phyloP scores from a whole-genome alignment of 23 tunicate species.

The Styela clava region DNA sequence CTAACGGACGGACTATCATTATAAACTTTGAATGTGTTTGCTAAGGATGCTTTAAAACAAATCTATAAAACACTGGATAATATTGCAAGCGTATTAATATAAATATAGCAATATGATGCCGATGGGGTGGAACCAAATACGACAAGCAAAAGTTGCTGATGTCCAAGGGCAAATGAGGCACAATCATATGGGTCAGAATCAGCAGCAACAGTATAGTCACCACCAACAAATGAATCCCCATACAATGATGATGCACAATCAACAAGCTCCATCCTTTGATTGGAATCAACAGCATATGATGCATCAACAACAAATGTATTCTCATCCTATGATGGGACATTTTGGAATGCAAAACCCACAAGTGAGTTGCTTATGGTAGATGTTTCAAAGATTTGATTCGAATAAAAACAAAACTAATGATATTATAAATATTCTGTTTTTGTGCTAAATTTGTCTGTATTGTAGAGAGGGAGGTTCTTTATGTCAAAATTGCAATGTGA shows the following conservation, averaged over 20 bases:
- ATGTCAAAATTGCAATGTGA: too few relatives aligned
- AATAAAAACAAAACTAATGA: neutral
- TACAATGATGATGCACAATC: neutral
- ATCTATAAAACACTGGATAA: too few relatives aligned
- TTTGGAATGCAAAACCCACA: slow-evolving; percentile 12
- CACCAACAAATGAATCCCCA: slow-evolving; percentile 15
- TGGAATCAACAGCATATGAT: slow-evolving; percentile 38
- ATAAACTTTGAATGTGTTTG: too few relatives aligned
- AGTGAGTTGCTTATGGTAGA: neutral
- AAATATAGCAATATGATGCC: slow-evolving; percentile 33
- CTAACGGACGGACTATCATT: too few relatives aligned
- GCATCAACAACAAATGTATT: slow-evolving; percentile 28
- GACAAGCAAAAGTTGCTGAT: slow-evolving; percentile 29
- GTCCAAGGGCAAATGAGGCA: neutral
- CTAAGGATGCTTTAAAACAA: too few relatives aligned
- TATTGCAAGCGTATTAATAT: too few relatives aligned
- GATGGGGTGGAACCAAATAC: slow-evolving; percentile 62
- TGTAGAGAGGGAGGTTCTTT: too few relatives aligned
- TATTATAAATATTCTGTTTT: neutral
- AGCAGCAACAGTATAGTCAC: slow-evolving; percentile 33
- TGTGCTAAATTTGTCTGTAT: slow-evolving; percentile 1
- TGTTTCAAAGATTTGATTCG: neutral
- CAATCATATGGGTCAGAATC: slow-evolving; percentile 44
- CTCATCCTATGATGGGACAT: slow-evolving; percentile 39
- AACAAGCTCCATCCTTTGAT: neutral